A percentile compares a stretch with the other conserved stretches of the same genome.
Evolutionary conservation across 2,113 vertebrate species (phyloP).

Genomic region (Ondatra zibethicus): DNA sequence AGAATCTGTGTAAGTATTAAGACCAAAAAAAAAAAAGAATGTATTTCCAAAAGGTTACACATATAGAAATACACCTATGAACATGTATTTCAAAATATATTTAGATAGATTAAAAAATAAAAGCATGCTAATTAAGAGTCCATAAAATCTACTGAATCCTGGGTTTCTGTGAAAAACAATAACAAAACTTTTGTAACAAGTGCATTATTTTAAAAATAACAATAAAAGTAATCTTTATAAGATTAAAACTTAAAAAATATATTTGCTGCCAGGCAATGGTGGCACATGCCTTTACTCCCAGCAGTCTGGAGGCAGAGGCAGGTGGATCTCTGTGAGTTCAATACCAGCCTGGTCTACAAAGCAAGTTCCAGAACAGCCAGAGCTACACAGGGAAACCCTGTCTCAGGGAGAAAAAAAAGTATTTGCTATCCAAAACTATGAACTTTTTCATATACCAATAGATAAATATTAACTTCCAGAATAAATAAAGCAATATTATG

Average conservation of each 20-base stretch:
- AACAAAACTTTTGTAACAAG: slow-evolving; percentile 21
- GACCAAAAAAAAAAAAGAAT: slow-evolving; percentile 52
- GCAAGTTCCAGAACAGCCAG: not conserved
- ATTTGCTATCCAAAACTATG: not conserved
- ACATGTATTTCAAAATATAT: not conserved
- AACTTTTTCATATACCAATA: not conserved
- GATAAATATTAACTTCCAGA: not conserved
- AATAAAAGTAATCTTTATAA: not conserved
- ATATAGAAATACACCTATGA: not conserved
- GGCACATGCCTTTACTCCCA: not conserved
- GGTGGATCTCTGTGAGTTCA: not conserved
- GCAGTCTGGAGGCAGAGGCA: not conserved
- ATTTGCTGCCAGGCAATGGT: not conserved
- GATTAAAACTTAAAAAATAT: slow-evolving; percentile 5
- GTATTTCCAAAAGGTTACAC: not conserved
- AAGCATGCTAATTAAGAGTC: not conserved
- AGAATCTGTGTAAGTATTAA: not conserved
- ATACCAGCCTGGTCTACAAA: not conserved
- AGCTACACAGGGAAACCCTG: not conserved
- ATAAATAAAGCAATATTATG: not conserved
- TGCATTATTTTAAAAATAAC: not conserved
- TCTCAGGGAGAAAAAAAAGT: not conserved
- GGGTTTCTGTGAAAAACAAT: slow-evolving; percentile 47
- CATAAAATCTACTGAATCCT: slow-evolving; percentile 32
- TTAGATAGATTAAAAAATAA: not conserved